A percentile compares a stretch with the other conserved stretches of the same genome.
Evolutionary conservation across 1,140 invertebrate genomes (phyloP).

Genomic region (Sycophaga agraensis): DNA sequence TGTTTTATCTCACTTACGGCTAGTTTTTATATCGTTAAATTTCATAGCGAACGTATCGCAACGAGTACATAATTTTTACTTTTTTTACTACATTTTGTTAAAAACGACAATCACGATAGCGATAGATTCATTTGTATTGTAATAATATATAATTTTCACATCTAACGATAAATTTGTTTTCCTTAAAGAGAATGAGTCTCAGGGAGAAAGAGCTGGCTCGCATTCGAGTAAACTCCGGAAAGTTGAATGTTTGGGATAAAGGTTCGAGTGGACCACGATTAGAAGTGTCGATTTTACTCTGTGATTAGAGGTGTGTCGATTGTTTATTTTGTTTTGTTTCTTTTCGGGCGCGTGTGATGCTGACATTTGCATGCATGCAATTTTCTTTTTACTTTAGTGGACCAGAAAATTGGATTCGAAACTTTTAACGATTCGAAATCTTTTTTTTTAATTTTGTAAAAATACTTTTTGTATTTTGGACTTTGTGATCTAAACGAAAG

Average conservation of each 20-base stretch:
- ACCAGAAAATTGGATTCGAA: too few species aligned
- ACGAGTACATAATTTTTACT: slow-evolving; percentile 17
- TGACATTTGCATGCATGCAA: too few species aligned
- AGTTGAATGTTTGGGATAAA: slow-evolving; percentile 3
- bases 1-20: neutral
- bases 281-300: slow-evolving; percentile 2
- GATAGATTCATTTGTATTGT: slow-evolving; percentile 50
- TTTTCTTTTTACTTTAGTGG: too few species aligned
- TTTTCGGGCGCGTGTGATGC: too few species aligned
- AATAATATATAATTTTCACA: slow-evolving; percentile 56
- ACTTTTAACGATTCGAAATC: neutral
- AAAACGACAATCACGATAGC: slow-evolving; percentile 55
- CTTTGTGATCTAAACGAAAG: neutral
- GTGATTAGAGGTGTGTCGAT: neutral
- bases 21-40: slow-evolving; percentile 3
- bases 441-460: neutral
- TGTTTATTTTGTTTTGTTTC: neutral
- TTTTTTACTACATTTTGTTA: slow-evolving; percentile 26
- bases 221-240: neutral
- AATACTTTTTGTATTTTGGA: neutral
- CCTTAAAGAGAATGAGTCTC: slow-evolving; percentile 17
- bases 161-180: slow-evolving; percentile 56
- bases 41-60: slow-evolving; percentile 48
- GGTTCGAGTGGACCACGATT: slow-evolving; percentile 12
- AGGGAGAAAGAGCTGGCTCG: slow-evolving; percentile 13